Evolutionary conservation across 2,113 vertebrate species (phyloP), one percentile per base, ranked within the genome.

Genomic region (Athene noctua): DNA sequence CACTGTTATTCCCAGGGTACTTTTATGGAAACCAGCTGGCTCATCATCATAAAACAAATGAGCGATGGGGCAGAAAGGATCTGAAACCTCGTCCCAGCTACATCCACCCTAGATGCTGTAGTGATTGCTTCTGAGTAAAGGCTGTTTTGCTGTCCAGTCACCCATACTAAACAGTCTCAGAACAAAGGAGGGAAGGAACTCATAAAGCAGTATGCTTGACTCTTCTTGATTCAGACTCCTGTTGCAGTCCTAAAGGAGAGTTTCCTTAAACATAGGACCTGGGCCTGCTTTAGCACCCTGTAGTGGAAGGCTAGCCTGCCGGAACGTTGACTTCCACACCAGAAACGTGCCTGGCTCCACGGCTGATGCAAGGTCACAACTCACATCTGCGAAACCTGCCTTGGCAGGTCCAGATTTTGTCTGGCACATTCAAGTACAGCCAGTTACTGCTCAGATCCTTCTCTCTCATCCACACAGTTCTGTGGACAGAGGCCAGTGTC

Each of bases 331-430:
- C 0, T 13, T 2, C n/a, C 63, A 6, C 54, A 21, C 49, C 70
- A 54, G 83, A 23, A 61, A 10, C 0, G 0, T 4, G 44, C 34
- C 63, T 59, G 59, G 30, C 68, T 44, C 40, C 0, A 0, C 46
- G 83, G 25, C 57, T 80, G 51, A 1, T 36, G 46, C 38, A 6
- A 73, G 73, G 86, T 51, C 89, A 44, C 4, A 2, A 4, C 21
- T 75, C 38, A 20, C 67, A 49, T 55, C 81, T 94, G 73, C 81
- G 73, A 1, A 62, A 47, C 51, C 25, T 59, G 11, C 51, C 29
- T 87, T 92, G 87, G 51, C 67, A 22, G 6, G 7, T 23, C n/a
- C 74, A 47, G 59, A 26, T 73, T 96, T 71, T 10, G 13, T 44
- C 67, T 94, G 92, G 66, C 84, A 70, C 4, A 0, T 49, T 7